phyloP scores from a whole-genome alignment of 2,888 invertebrate genomes.

The Melikaiella ostensackeni region DNA sequence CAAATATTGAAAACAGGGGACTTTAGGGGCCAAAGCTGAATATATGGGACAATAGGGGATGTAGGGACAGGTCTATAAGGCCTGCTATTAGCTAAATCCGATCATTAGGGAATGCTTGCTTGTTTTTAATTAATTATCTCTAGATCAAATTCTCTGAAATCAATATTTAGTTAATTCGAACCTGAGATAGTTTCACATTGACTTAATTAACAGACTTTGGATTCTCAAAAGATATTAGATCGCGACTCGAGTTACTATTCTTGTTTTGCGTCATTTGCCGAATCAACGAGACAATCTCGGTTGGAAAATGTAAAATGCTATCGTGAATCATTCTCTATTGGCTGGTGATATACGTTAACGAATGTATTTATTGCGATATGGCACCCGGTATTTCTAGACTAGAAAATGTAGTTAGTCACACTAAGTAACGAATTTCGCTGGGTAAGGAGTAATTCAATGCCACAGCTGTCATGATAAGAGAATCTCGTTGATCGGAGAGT shows the following conservation, averaged over 20 bases:
- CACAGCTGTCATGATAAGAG: slow-evolving; percentile 58
- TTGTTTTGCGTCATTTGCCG: slow-evolving; percentile 11
- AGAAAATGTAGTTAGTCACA: slow-evolving; percentile 51
- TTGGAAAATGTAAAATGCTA: slow-evolving; percentile 4
- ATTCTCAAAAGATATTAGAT: slow-evolving; percentile 1
- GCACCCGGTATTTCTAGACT: slow-evolving; percentile 8
- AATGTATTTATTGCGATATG: slow-evolving; percentile 3
- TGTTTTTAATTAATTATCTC: background rate
- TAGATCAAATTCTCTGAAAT: background rate
- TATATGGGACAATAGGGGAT: too few relatives aligned
- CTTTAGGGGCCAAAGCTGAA: too few relatives aligned
- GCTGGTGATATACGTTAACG: slow-evolving; percentile 17
- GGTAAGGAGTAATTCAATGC: slow-evolving; percentile 59
- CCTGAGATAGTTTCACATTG: background rate
- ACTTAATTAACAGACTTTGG: slow-evolving; percentile 28
- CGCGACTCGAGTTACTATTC: slow-evolving; percentile 16
- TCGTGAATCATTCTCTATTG: slow-evolving; percentile 30
- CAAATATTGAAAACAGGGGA: too few relatives aligned
- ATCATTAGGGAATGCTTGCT: background rate
- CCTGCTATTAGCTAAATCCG: background rate
- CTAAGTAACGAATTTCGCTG: slow-evolving; percentile 60
- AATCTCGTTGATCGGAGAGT: slow-evolving; percentile 52
- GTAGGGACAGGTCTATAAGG: too few relatives aligned
- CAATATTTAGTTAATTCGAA: background rate
- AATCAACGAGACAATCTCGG: slow-evolving; percentile 25